Base-by-base conservation (phyloP, 2,888 invertebrate species). In the Xestia sexstrigata region DNA sequence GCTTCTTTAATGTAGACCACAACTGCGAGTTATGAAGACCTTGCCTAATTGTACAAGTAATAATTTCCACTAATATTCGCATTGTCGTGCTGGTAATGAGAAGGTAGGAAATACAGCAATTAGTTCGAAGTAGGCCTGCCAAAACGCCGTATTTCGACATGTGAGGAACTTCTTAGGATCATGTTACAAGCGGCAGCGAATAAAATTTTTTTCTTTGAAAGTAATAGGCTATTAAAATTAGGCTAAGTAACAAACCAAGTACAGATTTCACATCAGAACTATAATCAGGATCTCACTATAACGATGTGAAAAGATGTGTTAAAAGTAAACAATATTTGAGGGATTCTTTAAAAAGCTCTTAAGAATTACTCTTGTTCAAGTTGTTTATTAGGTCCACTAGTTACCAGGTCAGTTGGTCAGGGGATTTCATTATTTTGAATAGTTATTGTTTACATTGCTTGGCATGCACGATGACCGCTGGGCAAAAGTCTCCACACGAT, bases 31-130 rank as follows among this genome's bases (percentile, higher is more conserved):
- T 67, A 20, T 2, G 17, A 76, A 45, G 66, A 81, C 81, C 88
- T 88, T 80, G 79, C 23, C 39, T 63, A 69, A 65, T 70, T 62
- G 17, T 45, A 65, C 76, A 71, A 74, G 74, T 76, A 83, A 83
- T 76, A 79, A 81, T 83, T 79, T 82, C 79, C 85, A 70, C 39
- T 84, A 75, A 85, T 82, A 87, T 76, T 83, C 68, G 73, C 69
- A 82, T 81, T 87, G 78, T 85, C 80, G 79, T 84, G 76, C 70
- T 23, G 52, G 60, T 88, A 85, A 88, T 88, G 67, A 81, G 83
- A 70, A 73, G 84, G 81, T 79, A 84, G 79, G 74, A 72, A 85
- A 74, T 78, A 81, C 81, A 62, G 65, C 77, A 87, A 86, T 88
- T 88, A 89, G 77, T 79, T 63, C 76, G 74, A 79, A 84, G 74